A percentile compares a stretch with the other conserved stretches of the same genome.
phyloP scores from a whole-genome alignment of 1,140 invertebrate species.

The Drosophila aff. region DNA sequence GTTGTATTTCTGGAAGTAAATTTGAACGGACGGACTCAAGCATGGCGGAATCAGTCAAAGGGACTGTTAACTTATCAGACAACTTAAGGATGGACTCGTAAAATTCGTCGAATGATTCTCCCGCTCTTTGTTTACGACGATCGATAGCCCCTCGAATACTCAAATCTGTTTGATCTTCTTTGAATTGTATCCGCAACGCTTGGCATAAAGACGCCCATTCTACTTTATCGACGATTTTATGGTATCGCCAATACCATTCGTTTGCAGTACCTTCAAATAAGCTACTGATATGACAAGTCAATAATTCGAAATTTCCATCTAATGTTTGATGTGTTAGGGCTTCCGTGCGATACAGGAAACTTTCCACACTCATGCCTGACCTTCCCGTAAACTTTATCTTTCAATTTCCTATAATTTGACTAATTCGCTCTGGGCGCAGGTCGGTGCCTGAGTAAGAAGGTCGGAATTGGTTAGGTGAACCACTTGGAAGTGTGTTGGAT shows the following conservation, averaged over 20 bases:
- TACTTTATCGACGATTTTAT: conserved; percentile 16
- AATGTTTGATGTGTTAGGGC: conserved; percentile 15
- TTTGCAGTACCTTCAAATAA: conserved; percentile 18
- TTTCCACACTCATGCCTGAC: conserved; percentile 17
- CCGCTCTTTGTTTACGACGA: neutral
- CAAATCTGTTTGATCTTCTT: conserved; percentile 12
- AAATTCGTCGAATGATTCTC: conserved; percentile 5
- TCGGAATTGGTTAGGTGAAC: conserved; percentile 2
- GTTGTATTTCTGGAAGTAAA: conserved; percentile 5
- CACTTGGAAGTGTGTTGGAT: neutral
- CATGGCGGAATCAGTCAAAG: conserved; percentile 2
- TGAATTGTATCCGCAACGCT: conserved; percentile 15
- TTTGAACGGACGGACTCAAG: conserved; percentile 6
- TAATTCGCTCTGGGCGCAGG: too few relatives aligned
- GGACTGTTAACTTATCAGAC: neutral
- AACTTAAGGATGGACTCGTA: conserved; percentile 10
- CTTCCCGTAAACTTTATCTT: neutral
- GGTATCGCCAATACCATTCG: conserved; percentile 26
- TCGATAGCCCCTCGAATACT: conserved; percentile 5
- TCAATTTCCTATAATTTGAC: conserved; percentile 2
- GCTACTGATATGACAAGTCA: neutral
- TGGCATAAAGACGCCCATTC: conserved; percentile 7
- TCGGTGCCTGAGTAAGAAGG: conserved; percentile 5
- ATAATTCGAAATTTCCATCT: conserved; percentile 6
- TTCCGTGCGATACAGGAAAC: conserved; percentile 20